These are phyloP conservation scores for Rallus limicola DNA, from an alignment of 2,113 vertebrate genomes.

Conservation along the genomic window DNA sequence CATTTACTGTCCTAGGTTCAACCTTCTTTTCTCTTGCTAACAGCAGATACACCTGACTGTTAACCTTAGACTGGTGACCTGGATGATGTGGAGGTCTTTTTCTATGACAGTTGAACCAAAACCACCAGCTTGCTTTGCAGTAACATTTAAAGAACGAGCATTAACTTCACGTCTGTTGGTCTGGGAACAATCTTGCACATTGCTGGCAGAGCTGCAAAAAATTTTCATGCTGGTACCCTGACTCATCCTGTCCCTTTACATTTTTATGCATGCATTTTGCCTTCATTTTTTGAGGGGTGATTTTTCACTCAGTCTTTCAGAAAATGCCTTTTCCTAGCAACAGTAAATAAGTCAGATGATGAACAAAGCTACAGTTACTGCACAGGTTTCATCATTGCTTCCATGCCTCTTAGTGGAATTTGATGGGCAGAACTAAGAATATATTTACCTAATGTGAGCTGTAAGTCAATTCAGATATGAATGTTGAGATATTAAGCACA, in stretches of 20 bases:
- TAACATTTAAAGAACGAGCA: background rate
- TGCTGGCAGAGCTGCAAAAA: background rate
- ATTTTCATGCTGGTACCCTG: background rate
- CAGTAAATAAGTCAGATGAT: constrained; percentile 30
- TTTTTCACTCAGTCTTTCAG: constrained; percentile 14
- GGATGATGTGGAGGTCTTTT: background rate
- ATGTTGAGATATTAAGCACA: constrained; percentile 20
- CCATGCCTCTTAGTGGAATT: background rate
- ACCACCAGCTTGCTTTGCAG: background rate
- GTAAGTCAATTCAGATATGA: constrained; percentile 52
- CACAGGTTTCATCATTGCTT: constrained; percentile 3
- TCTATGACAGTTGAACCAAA: background rate
- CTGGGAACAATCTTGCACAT: background rate
- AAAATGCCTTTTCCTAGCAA: constrained; percentile 17
- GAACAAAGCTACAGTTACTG: background rate
- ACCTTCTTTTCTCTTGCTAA: background rate
- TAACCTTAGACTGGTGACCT: background rate
- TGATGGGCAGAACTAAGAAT: constrained; percentile 49
- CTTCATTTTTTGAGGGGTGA: background rate
- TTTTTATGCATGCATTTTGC: background rate
- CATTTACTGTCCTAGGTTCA: background rate
- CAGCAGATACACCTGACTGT: background rate
- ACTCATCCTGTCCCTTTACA: background rate
- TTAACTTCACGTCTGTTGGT: background rate
- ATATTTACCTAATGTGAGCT: constrained; percentile 51